Evolutionary conservation across 1,140 invertebrate genomes (phyloP), one percentile per base, ranked within the genome.

Genomic region (Scaptomyza hsui): DNA sequence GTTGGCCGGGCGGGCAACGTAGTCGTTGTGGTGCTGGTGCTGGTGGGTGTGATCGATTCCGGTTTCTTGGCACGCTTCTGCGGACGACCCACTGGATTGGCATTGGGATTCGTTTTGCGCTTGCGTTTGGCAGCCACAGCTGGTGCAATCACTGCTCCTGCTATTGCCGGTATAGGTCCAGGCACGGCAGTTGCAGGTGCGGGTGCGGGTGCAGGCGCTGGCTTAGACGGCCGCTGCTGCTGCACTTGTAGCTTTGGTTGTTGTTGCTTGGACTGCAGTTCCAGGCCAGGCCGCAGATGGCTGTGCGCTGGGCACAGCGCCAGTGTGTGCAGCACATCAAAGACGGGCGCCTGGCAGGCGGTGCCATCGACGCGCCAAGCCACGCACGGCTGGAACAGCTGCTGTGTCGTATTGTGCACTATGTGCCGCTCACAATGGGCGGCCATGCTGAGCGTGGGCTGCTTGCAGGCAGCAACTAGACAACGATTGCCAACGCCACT

Each of bases 381-480:
- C 57, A 97, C 97, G 92, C 97, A 98, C 78, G 96, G 95, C 68
- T 95, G 95, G 92, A 97, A 98, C 44, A 98, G 92, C 71, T 96
- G 94, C 91, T 98, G 97, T 75, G 97, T 96, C 24, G 94, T 94
- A 90, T 97, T 97, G 71, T 95, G 93, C 92, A 97, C 96, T 62
- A 98, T 97, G 92, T 98, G 97, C 57, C 94, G 92, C 13, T 95
- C 92, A 90, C 97, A 98, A 86, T 97, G 95, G 18, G 95, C 94
- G 0, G 97, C 96, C 76, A 98, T 90, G n/a, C 95, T 95, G 1
- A 92, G 89, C 55, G 94, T 93, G 6, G 90, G 91, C 41, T 79
- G 51, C 37, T 61, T 73, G 42, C 91, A 91, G 6, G 59, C 70
- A 9, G 59, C 44, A 16, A 81, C 63, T 15, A 73, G 42, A 32